phyloP scores from a whole-genome alignment of 2,888 invertebrate genomes.

The Tortricodes alternella region DNA sequence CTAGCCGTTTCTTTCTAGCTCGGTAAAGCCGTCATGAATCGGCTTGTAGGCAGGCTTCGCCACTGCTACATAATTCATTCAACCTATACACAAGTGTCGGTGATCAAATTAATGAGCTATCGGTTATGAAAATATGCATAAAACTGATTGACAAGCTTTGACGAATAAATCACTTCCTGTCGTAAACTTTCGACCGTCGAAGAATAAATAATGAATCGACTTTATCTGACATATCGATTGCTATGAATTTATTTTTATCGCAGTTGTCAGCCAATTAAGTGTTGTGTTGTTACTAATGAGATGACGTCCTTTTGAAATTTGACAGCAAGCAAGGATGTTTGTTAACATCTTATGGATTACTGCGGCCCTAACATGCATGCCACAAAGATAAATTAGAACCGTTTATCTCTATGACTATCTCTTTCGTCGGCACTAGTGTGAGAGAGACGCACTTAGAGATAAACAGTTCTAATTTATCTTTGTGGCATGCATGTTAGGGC shows the following conservation, averaged over 20 bases:
- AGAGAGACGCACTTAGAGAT: too few relatives aligned
- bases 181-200: constrained; percentile 20
- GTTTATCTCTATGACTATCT: too few relatives aligned
- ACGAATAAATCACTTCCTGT: constrained; percentile 22
- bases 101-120: constrained; percentile 23
- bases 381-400: too few relatives aligned
- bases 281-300: constrained; percentile 4
- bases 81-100: constrained; percentile 7
- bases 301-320: constrained; percentile 17
- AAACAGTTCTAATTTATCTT: too few relatives aligned
- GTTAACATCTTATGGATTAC: too few relatives aligned
- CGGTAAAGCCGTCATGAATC: too few relatives aligned
- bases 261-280: constrained; percentile 5
- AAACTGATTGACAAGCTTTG: constrained; percentile 15
- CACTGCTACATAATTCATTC: constrained; percentile 17
- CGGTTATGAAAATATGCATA: constrained; percentile 1
- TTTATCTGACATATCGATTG: constrained; percentile 16
- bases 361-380: too few relatives aligned
- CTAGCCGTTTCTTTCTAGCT: too few relatives aligned
- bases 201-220: constrained; percentile 11
- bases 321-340: background rate
- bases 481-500: too few relatives aligned
- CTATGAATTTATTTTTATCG: constrained; percentile 10
- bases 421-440: too few relatives aligned
- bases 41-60: too few relatives aligned